Conservation (phyloP, 2,797 vertebrate genomes). For the Chiloscyllium punctatum region DNA sequence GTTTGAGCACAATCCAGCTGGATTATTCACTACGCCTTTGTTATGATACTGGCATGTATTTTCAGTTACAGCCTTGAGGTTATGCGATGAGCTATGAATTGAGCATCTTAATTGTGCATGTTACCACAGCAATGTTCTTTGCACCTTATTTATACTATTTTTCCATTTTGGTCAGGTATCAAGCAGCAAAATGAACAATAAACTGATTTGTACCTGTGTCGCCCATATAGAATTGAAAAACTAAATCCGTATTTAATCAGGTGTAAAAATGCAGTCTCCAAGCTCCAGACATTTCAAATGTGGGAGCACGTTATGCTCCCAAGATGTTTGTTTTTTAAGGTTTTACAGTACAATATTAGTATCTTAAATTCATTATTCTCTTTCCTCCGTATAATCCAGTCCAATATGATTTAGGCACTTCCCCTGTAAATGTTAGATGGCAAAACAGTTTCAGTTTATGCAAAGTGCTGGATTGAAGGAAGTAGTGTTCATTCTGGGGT, state of each 20-base stretch:
- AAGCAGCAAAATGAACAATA: too few relatives aligned
- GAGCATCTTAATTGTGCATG: neutral
- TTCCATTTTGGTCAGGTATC: neutral
- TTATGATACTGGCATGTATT: neutral
- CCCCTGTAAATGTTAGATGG: neutral
- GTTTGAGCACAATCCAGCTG: neutral
- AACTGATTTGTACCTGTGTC: neutral
- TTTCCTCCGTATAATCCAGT: neutral
- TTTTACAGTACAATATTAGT: neutral
- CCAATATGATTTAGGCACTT: neutral
- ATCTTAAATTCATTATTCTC: neutral
- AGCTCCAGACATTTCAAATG: neutral
- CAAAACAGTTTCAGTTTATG: neutral
- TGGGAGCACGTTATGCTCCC: neutral
- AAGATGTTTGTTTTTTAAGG: neutral
- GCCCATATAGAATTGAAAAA: neutral
- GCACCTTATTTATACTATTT: neutral
- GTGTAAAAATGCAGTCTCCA: neutral
- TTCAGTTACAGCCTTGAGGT: neutral
- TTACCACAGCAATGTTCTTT: neutral
- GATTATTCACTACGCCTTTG: neutral
- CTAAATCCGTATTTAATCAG: neutral
- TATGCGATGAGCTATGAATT: neutral
- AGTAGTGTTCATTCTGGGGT: neutral
- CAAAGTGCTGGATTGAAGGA: neutral